Evolutionary conservation across 2,797 vertebrate genomes (phyloP).

Genomic region (Platyrinchus mystaceus): DNA sequence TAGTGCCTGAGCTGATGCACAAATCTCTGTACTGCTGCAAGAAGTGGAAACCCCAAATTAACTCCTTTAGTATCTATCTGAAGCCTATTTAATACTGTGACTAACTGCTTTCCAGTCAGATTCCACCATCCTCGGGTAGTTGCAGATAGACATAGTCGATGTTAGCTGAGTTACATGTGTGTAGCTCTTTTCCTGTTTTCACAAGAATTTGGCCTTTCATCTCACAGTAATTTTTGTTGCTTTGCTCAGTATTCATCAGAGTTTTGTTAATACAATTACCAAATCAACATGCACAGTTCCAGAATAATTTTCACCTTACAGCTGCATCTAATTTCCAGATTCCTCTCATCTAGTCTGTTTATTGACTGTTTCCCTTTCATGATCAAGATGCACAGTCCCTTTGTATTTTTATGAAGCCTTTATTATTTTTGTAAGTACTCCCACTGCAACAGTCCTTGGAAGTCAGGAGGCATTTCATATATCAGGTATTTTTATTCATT

Average conservation of each 20-base stretch:
- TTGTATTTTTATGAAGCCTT: background rate
- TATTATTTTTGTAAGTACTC: background rate
- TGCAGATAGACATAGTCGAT: background rate
- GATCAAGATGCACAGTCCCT: background rate
- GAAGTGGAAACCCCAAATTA: background rate
- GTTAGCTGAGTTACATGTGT: background rate
- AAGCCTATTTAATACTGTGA: background rate
- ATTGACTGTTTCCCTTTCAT: background rate
- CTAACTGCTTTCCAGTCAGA: background rate
- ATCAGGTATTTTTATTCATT: background rate
- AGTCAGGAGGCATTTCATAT: background rate
- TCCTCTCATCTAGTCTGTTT: background rate
- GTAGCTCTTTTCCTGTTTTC: background rate
- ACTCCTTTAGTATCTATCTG: background rate
- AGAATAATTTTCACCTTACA: background rate
- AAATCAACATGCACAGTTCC: background rate
- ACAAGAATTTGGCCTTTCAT: background rate
- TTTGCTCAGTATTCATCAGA: background rate
- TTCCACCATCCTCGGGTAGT: background rate
- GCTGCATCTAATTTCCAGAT: background rate
- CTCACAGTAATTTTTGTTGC: background rate
- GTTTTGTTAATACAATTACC: background rate
- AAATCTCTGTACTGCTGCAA: background rate
- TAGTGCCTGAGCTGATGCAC: background rate
- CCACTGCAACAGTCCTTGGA: background rate